Evolutionary conservation across 1,140 invertebrate species (phyloP), one percentile per base, ranked within the genome.

Genomic region (Rhizoglyphus robini): DNA sequence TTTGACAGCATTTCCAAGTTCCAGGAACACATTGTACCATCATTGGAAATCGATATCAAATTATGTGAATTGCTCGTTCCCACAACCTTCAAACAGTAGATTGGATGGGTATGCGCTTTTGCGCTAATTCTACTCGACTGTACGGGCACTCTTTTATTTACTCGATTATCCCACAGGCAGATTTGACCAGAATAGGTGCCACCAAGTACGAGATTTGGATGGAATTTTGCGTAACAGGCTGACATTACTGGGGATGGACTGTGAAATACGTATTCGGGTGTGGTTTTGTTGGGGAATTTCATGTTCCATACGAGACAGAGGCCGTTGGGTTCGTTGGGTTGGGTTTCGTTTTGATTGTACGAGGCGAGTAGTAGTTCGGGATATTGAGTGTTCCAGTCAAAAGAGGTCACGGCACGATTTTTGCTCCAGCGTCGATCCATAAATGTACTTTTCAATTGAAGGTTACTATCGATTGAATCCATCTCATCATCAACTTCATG

Each of bases 1-100:
- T 89, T 84, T 0, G 93, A 92, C 54, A 99, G 79, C 93, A 97
- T 99, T 74, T 99, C 96, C 73, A 99, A 80, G 70, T 88, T 94
- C 96, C 96, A 99, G 0, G 92, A 94, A 74, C 96, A 99, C 71
- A 98, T 78, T 73, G 90, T 87, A 0, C 96, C 96, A 79, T 99
- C 95, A 1, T 92, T 97, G 8, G 93, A 97, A 69, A 98, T 90
- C 58, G 88, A 94, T 70, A 99, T 95, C 66, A 99, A 80, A 79
- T 99, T 99, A 78, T 99, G 95, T 4, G 95, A 94, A 79, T 99
- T 98, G 79, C 96, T 92, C 13, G 94, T 96, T 63, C 96, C 96
- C 11, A 99, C 92, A 51, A 99, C 93, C 71, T 86, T 88, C 67
- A 98, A 80, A 76, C 93, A 96, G 78, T 96, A 97, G 0, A 99